Evolutionary conservation across 1,140 invertebrate genomes (phyloP).

Genomic region (Drosophila tristis): DNA sequence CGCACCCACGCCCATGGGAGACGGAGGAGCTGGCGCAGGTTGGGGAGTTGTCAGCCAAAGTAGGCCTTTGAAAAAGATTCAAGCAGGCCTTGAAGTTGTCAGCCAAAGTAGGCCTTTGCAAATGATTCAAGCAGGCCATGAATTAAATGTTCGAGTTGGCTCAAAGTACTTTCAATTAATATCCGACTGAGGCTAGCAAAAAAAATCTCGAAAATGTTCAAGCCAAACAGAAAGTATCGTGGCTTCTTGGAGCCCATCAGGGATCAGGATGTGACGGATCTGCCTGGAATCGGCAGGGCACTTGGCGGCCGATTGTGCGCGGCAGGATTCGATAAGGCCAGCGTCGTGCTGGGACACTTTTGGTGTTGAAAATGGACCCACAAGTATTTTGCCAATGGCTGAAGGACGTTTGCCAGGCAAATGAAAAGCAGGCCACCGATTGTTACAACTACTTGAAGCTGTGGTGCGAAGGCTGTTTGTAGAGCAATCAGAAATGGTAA

Average conservation of each 20-base stretch:
- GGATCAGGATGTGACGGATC: not conserved
- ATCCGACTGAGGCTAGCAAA: too few relatives aligned
- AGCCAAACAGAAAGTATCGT: not conserved
- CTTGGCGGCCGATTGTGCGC: not conserved
- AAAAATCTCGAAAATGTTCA: not conserved
- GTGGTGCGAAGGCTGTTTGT: too few relatives aligned
- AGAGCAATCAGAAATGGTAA: not conserved
- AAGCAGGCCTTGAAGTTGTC: too few relatives aligned
- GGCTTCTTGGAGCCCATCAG: not conserved
- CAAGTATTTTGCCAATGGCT: not conserved
- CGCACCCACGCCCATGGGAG: conserved; percentile 37
- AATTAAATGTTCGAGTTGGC: too few relatives aligned
- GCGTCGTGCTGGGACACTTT: not conserved
- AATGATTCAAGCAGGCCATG: too few relatives aligned
- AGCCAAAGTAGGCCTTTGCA: too few relatives aligned
- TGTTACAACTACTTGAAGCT: not conserved
- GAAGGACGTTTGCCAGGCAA: not conserved
- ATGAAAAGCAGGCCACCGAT: not conserved
- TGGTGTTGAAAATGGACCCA: not conserved
- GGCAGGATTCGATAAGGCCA: not conserved
- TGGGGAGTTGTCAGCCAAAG: conserved; percentile 24
- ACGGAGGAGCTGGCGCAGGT: conserved; percentile 35
- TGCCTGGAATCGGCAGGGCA: not conserved
- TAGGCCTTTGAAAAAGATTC: too few relatives aligned
- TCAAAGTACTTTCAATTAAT: too few relatives aligned